Evolutionary conservation across 2,888 invertebrate species (phyloP).

Genomic region (Vannuccia rotundouncinata): DNA sequence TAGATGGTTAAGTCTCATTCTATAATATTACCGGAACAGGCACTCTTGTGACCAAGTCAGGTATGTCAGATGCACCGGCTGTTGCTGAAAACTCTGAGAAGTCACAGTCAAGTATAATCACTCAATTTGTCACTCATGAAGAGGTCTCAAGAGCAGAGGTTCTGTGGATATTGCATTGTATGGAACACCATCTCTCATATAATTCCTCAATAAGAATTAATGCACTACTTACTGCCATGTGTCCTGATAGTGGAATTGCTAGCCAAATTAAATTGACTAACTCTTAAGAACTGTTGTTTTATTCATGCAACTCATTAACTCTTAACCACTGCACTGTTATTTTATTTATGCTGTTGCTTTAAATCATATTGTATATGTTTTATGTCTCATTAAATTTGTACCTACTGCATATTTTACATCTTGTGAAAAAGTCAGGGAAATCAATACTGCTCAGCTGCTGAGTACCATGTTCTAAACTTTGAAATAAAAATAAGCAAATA

Average conservation of each 20-base stretch:
- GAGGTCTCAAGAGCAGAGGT: slow-evolving; percentile 26
- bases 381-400: background rate
- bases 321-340: background rate
- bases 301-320: background rate
- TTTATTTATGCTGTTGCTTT: background rate
- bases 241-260: slow-evolving; percentile 23
- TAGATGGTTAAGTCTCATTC: slow-evolving; percentile 24
- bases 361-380: background rate
- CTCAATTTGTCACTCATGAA: slow-evolving; percentile 24
- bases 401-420: background rate
- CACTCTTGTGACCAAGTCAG: slow-evolving; percentile 26
- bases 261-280: slow-evolving; percentile 17
- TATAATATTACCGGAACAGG: slow-evolving; percentile 26
- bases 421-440: no score
- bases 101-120: slow-evolving; percentile 24
- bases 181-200: slow-evolving; percentile 26
- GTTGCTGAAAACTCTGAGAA: slow-evolving; percentile 26
- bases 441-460: no score
- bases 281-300: background rate
- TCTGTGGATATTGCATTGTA: slow-evolving; percentile 26
- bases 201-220: slow-evolving; percentile 21
- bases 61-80: slow-evolving; percentile 21
- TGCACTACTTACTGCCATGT: slow-evolving; percentile 26
- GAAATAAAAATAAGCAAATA: background rate
- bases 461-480: no score